Conservation (phyloP, 2,888 invertebrate genomes). For the Nymphalis urticae region DNA sequence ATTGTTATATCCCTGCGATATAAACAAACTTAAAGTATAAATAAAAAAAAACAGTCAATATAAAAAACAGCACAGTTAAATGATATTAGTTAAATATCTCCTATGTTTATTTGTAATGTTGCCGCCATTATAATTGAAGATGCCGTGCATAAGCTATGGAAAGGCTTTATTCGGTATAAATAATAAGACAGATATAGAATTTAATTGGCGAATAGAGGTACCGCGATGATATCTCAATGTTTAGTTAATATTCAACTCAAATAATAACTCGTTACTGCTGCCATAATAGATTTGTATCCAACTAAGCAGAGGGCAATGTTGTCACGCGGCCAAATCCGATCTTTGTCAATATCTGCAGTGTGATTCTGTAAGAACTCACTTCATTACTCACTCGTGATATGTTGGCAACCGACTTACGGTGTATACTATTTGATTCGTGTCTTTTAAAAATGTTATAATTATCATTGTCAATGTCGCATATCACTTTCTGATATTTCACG, state of each 20-base stretch:
- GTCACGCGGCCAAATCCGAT: not conserved
- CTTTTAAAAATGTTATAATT: not conserved
- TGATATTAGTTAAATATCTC: too few relatives aligned
- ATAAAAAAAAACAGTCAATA: too few relatives aligned
- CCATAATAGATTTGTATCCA: not conserved
- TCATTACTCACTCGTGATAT: too few relatives aligned
- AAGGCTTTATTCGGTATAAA: constrained; percentile 49
- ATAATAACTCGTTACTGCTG: constrained; percentile 17
- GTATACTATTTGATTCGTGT: too few relatives aligned
- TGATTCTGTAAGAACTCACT: too few relatives aligned
- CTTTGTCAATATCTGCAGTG: too few relatives aligned
- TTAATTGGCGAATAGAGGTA: constrained; percentile 54
- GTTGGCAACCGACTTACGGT: too few relatives aligned
- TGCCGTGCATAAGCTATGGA: constrained; percentile 8
- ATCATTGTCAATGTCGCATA: not conserved
- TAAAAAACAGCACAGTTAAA: too few relatives aligned
- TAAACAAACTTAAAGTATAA: too few relatives aligned
- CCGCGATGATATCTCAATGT: constrained; percentile 28
- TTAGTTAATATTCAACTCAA: constrained; percentile 28
- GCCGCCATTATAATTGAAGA: not conserved
- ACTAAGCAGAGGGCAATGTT: not conserved
- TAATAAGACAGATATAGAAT: constrained; percentile 47
- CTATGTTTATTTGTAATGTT: too few relatives aligned
- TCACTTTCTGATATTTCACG: too few relatives aligned
- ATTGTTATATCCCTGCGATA: too few relatives aligned